Evolutionary conservation across 2,113 vertebrate species (phyloP).

Genomic region (Loxodonta africana): DNA sequence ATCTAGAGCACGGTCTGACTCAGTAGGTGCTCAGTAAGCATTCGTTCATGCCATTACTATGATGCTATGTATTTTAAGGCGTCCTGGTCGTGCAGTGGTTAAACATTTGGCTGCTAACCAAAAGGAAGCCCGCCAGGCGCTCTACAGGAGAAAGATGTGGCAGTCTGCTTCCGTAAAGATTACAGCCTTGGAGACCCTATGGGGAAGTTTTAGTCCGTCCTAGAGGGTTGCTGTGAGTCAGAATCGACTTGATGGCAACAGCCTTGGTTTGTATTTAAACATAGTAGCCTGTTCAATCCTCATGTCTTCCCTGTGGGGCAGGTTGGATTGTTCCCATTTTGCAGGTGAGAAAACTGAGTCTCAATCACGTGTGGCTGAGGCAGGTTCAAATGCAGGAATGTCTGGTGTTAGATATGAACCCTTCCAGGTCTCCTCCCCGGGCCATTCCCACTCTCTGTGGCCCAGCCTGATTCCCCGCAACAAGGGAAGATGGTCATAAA

Average conservation of each 20-base stretch:
- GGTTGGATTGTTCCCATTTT: not conserved
- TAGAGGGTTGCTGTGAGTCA: too few relatives aligned
- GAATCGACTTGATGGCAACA: not conserved
- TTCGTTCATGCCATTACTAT: rapidly evolving
- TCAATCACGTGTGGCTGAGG: rapidly evolving
- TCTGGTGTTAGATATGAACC: not conserved
- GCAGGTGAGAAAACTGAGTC: not conserved
- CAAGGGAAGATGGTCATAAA: not conserved
- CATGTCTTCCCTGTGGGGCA: not conserved
- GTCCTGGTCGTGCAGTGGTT: not conserved
- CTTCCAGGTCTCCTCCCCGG: rapidly evolving
- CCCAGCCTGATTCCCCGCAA: not conserved
- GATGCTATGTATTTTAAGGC: not conserved
- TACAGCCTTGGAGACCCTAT: not conserved
- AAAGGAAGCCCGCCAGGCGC: not conserved
- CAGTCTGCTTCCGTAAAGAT: not conserved
- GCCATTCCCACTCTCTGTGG: not conserved
- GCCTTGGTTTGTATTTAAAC: not conserved
- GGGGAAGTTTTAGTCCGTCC: not conserved
- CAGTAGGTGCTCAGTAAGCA: not conserved
- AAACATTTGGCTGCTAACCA: not conserved
- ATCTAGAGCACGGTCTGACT: not conserved
- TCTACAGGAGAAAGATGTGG: not conserved
- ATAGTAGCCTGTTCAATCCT: not conserved
- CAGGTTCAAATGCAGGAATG: not conserved